A percentile compares a stretch with the other conserved stretches of the same genome.
Evolutionary conservation across 2,888 invertebrate genomes (phyloP).

Genomic region (Eristalis pertinax): DNA sequence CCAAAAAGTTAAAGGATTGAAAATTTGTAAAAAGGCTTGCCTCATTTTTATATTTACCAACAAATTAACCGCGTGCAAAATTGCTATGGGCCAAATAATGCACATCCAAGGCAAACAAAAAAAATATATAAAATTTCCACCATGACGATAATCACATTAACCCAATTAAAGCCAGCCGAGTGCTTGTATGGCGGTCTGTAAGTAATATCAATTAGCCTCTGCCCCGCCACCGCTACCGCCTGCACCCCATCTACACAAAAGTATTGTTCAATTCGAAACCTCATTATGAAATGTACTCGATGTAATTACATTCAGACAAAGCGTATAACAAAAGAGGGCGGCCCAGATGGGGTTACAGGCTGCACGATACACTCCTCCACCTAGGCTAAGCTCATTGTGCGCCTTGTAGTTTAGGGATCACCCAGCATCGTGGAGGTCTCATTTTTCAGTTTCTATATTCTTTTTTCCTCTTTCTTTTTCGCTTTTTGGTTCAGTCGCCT

Average conservation of each 20-base stretch:
- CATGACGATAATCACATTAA: conserved; percentile 41
- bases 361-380: neutral
- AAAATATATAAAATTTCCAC: conserved; percentile 33
- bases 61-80: neutral
- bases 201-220: conserved; percentile 36
- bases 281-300: conserved; percentile 34
- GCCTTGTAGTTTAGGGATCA: neutral
- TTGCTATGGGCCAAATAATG: neutral
- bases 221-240: neutral
- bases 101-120: conserved; percentile 10
- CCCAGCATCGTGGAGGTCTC: neutral
- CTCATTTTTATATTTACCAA: neutral
- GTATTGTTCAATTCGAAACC: conserved; percentile 28
- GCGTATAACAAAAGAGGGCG: conserved; percentile 3
- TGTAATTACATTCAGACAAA: conserved; percentile 27
- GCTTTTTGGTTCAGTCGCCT: conserved; percentile 4
- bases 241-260: neutral
- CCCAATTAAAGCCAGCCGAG: conserved; percentile 45
- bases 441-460: neutral
- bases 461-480: neutral
- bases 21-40: neutral
- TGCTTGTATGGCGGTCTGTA: conserved; percentile 6
- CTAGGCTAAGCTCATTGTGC: neutral
- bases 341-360: neutral
- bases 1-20: neutral